Evolutionary conservation across 2,113 vertebrate genomes (phyloP).

Genomic region (Antechinus stuartii): DNA sequence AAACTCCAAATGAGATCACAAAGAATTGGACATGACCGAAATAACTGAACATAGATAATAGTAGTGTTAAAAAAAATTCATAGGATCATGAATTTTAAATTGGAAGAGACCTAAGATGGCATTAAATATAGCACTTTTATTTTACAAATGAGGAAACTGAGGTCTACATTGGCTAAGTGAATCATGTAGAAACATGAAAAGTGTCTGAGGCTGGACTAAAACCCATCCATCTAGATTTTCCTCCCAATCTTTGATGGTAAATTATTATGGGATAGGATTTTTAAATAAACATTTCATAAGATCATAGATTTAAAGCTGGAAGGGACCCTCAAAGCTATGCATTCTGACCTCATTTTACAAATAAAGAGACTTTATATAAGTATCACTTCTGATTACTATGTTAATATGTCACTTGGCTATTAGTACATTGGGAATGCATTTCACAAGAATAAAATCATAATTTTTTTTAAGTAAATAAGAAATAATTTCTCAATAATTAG

Average conservation of each 20-base stretch:
- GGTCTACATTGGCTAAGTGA: background rate
- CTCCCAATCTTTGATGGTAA: conserved; percentile 38
- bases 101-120: background rate
- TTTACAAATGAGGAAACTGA: background rate
- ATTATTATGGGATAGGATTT: conserved; percentile 41
- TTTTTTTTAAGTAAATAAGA: background rate
- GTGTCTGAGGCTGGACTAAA: background rate
- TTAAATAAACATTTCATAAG: conserved; percentile 40
- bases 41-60: background rate
- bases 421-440: background rate
- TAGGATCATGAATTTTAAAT: background rate
- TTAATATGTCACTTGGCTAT: background rate
- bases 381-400: background rate
- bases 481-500: conserved; percentile 41
- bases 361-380: background rate
- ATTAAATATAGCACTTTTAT: background rate
- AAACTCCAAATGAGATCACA: too few relatives aligned
- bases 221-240: background rate
- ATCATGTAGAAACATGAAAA: background rate
- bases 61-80: background rate
- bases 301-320: background rate
- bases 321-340: background rate
- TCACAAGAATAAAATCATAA: background rate
- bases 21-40: background rate
- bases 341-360: background rate